Conservation (phyloP, 1,140 invertebrate species). For the Eueides isabella region DNA sequence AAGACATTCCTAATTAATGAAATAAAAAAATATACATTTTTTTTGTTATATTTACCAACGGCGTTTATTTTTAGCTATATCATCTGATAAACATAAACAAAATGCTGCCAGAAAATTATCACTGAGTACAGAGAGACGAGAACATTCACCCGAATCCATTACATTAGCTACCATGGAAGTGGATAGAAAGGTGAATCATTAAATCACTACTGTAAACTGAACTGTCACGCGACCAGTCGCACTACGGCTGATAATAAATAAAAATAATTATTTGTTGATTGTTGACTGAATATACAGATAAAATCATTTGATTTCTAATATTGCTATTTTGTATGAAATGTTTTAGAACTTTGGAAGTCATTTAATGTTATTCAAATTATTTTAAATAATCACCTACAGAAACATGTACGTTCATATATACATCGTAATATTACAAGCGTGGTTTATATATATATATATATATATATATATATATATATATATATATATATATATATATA, state of each 20-base stretch:
- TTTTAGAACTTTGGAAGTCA: too few species aligned
- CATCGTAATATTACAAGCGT: too few species aligned
- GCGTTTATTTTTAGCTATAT: constrained; percentile 42
- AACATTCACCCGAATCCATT: constrained; percentile 52
- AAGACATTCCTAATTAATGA: background rate
- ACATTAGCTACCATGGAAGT: constrained; percentile 48
- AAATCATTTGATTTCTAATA: background rate
- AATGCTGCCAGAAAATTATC: constrained; percentile 53
- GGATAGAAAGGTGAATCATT: constrained; percentile 53
- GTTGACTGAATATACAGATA: background rate
- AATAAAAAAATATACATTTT: too few species aligned
- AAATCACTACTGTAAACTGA: background rate
- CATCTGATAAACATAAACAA: constrained; percentile 56
- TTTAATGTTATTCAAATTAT: too few species aligned
- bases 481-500: too few species aligned
- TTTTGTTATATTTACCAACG: too few species aligned
- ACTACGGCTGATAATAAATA: background rate
- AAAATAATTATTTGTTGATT: constrained; percentile 1
- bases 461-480: too few species aligned
- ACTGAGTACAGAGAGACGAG: constrained; percentile 49
- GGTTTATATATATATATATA: too few species aligned
- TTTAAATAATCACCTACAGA: too few species aligned
- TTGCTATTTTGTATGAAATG: background rate
- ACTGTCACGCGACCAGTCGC: background rate
- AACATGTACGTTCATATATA: too few species aligned